Conservation (phyloP, 2,797 vertebrate species). For the Sebastes trivittatus region DNA sequence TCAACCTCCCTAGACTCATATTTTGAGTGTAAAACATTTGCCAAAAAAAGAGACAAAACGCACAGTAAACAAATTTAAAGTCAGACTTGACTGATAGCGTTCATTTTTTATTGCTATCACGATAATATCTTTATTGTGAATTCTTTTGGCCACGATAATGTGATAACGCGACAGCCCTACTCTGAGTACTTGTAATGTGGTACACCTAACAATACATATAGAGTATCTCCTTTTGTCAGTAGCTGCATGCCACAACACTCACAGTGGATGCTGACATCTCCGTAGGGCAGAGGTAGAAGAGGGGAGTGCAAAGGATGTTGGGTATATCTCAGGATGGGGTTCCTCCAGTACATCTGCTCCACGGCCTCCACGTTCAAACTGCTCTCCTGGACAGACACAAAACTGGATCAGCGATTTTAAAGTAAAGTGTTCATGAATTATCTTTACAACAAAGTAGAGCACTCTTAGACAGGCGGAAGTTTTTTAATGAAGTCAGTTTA, state of each 20-base stretch:
- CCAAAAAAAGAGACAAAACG: no score
- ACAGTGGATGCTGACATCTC: constrained; percentile 88
- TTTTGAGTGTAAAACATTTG: no score
- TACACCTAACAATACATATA: background rate
- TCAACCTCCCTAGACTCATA: no score
- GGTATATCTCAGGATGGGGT: constrained; percentile 93
- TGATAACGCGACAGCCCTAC: fast-evolving
- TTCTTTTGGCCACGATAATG: no score
- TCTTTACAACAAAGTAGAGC: background rate
- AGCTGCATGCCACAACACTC: constrained; percentile 61
- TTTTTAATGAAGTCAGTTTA: background rate
- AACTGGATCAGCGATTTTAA: background rate
- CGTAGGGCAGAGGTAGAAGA: constrained; percentile 90
- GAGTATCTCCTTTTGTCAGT: background rate
- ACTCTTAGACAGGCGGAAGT: background rate
- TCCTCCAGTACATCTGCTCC: constrained; percentile 93
- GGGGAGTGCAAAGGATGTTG: constrained; percentile 95
- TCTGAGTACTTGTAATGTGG: background rate
- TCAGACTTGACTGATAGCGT: no score
- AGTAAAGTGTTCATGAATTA: background rate
- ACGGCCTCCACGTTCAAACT: constrained; percentile 91
- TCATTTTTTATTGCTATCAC: no score
- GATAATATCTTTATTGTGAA: no score
- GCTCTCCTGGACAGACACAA: constrained; percentile 84
- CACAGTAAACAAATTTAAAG: no score